phyloP scores from a whole-genome alignment of 2,113 vertebrate genomes.

The Oreochromis niloticus region DNA sequence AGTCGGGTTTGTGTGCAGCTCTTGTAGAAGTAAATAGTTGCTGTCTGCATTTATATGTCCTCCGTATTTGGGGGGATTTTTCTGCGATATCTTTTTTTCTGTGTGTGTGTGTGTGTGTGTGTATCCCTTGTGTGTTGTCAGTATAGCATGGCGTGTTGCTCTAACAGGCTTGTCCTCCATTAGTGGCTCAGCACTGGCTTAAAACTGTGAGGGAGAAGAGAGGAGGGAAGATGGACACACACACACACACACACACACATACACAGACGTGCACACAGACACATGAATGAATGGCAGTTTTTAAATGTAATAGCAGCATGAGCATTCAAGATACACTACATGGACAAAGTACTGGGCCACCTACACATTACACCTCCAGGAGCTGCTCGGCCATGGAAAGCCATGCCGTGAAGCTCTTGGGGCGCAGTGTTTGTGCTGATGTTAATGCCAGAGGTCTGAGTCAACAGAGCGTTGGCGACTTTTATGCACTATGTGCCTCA shows the following conservation, averaged over 20 bases:
- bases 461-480: neutral
- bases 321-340: neutral
- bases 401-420: neutral
- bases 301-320: neutral
- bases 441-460: neutral
- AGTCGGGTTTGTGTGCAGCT: neutral
- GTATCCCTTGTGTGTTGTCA: conserved; percentile 34
- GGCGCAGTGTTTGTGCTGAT: neutral
- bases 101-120: neutral
- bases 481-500: neutral
- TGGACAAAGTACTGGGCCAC: neutral
- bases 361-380: neutral
- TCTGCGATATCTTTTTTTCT: neutral
- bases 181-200: conserved; percentile 56
- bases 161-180: conserved; percentile 66
- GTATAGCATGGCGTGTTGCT: conserved; percentile 55
- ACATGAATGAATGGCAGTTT: neutral
- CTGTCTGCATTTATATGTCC: neutral
- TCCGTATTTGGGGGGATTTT: neutral
- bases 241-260: neutral
- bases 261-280: neutral
- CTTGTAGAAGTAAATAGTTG: conserved; percentile 21
- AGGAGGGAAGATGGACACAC: neutral
- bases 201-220: conserved; percentile 26
- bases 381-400: neutral